Percentiles rank a stretch among this genome's conserved stretches.
Evolutionary conservation across 2,888 invertebrate genomes (phyloP).

Genomic region (Seira ritae): DNA sequence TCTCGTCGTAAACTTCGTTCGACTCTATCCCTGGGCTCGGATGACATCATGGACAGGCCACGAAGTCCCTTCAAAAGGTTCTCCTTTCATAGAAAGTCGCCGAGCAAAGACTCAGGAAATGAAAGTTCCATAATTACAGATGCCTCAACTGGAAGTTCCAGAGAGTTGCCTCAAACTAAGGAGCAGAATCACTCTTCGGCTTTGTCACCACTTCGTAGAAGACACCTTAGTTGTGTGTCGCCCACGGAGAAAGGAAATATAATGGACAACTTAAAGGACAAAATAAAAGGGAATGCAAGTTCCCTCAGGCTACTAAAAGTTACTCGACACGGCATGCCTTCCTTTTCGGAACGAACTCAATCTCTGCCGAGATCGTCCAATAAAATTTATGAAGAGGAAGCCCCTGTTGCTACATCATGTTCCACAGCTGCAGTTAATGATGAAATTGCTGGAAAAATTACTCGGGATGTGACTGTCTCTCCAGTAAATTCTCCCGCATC

Average conservation of each 20-base stretch:
- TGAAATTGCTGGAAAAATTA: background rate
- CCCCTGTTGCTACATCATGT: background rate
- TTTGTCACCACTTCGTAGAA: constrained; percentile 51
- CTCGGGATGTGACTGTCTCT: constrained; percentile 6
- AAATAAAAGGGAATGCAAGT: background rate
- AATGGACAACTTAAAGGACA: background rate
- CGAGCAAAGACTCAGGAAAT: constrained; percentile 7
- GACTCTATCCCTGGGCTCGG: constrained; percentile 12
- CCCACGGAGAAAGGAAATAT: constrained; percentile 36
- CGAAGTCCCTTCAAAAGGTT: constrained; percentile 26
- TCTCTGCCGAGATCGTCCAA: constrained; percentile 19
- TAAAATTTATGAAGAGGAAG: background rate
- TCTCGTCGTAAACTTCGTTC: constrained; percentile 31
- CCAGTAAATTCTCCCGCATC: constrained; percentile 24
- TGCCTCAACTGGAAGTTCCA: too few species aligned
- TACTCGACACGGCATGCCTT: constrained; percentile 36
- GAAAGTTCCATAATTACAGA: background rate
- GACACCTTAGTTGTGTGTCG: constrained; percentile 53
- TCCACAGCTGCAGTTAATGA: background rate
- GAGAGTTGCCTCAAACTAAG: constrained; percentile 40
- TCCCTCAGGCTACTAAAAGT: constrained; percentile 36
- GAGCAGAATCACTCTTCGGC: constrained; percentile 8
- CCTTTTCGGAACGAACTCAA: constrained; percentile 47
- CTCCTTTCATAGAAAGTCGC: background rate
- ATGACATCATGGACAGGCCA: background rate